phyloP scores from a whole-genome alignment of 1,140 invertebrate species.

The Neotoxoptera formosana region DNA sequence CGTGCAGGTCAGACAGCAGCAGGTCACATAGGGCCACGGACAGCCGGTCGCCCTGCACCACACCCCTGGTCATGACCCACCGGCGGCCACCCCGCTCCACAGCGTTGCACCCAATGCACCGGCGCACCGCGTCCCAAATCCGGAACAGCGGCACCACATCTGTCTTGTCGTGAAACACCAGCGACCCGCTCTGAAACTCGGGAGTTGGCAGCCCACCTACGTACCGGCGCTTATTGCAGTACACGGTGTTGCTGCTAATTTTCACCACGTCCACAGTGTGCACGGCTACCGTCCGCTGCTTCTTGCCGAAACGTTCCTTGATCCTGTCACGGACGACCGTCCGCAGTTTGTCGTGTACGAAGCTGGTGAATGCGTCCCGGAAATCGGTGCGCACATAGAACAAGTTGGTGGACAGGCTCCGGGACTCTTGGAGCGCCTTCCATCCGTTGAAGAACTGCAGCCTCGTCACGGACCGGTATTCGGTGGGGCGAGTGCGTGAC shows the following conservation, averaged over 20 bases:
- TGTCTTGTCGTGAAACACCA: conserved; percentile 9
- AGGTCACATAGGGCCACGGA: conserved; percentile 33
- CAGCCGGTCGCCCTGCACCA: conserved; percentile 35
- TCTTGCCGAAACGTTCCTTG: neutral
- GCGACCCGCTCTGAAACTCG: neutral
- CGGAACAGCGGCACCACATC: neutral
- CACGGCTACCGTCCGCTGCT: neutral
- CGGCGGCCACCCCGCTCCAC: neutral
- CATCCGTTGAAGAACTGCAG: conserved; percentile 17
- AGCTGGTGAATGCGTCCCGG: conserved; percentile 38
- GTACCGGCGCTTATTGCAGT: neutral
- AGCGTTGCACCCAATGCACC: neutral
- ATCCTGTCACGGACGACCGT: neutral
- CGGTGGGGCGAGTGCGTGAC: neutral
- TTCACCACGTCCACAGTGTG: conserved; percentile 15
- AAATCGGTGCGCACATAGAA: conserved; percentile 45
- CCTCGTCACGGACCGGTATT: neutral
- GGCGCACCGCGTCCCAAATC: neutral
- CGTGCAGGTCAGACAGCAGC: conserved; percentile 13
- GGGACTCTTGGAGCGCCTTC: neutral
- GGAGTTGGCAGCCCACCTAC: neutral
- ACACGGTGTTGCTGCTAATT: neutral
- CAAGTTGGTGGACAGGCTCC: neutral
- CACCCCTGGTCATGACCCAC: neutral
- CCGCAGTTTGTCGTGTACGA: neutral